Evolutionary conservation across 2,888 invertebrate species (phyloP), one percentile per base, ranked within the genome.

Genomic region (Ochropacha duplaris): DNA sequence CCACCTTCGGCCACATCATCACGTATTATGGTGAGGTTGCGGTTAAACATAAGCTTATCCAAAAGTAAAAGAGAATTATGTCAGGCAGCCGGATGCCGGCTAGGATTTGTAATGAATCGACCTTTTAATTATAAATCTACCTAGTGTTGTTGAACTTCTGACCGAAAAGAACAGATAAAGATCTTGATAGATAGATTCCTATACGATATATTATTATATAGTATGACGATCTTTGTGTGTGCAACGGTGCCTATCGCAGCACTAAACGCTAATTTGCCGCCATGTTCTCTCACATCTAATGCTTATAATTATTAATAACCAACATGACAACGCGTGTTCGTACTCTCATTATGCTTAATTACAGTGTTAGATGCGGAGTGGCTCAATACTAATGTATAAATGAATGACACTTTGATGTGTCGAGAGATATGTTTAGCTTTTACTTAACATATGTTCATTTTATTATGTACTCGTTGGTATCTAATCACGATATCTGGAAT

Each of bases 321-420:
- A 57, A 66, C 64, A 66, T 68, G 71, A 72, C 72, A 59, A 62
- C 61, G 64, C 60, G 61, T 64, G 69, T 72, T 69, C 65, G 59
- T 58, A 56, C 59, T 65, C 68, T 69, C 71, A 72, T 71, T 71
- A 71, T 57, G 66, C 64, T 64, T 68, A 71, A 71, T 71, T 69
- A 72, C 65, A 50, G 61, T 60, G 69, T 64, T 55, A 62, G 57
- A 54, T 51, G 52, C 31, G 56, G 57, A 39, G 24, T 14, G 9
- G 11, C 51, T 51, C 26, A 22, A 28, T 51, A 62, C 62, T 72
- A 72, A 71, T 72, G 72, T 68, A 72, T 65, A 72, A 72, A 72
- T 72, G 71, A n/a, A 71, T 72, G 71, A 58, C 66, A 65, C 59
- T 66, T 68, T 66, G 66, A 66, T 66, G 66, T 66, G 55, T 52